phyloP scores from a whole-genome alignment of 2,888 invertebrate genomes.

The Boloria selene region DNA sequence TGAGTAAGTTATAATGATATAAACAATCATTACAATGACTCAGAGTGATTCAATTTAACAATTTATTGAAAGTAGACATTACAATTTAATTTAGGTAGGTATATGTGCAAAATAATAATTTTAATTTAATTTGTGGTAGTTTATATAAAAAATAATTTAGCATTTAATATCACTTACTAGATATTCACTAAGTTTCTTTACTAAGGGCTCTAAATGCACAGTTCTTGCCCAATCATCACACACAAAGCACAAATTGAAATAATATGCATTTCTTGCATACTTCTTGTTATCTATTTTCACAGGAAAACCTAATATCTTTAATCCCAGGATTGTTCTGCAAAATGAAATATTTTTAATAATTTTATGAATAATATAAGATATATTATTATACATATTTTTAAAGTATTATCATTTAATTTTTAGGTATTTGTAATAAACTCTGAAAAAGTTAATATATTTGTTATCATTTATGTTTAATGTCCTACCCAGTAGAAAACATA shows the following conservation, averaged over 20 bases:
- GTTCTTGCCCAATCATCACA: slow-evolving; percentile 89
- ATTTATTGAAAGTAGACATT: no score
- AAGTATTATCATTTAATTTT: not conserved
- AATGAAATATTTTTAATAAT: slow-evolving; percentile 8
- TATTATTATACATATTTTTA: not conserved
- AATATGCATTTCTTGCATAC: slow-evolving; percentile 90
- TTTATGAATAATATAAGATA: not conserved
- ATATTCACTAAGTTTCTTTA: slow-evolving; percentile 91
- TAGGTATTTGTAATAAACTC: no score
- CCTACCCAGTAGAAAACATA: no score
- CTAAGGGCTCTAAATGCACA: slow-evolving; percentile 89
- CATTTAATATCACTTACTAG: slow-evolving; percentile 78
- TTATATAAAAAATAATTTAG: not conserved
- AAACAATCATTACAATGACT: no score
- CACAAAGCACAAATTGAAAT: slow-evolving; percentile 92
- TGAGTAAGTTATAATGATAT: no score
- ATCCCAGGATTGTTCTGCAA: slow-evolving; percentile 86
- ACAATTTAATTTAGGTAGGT: not conserved
- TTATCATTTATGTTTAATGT: no score
- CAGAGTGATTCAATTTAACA: no score
- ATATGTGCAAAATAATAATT: not conserved
- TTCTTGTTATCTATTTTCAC: slow-evolving; percentile 89
- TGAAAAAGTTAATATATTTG: no score
- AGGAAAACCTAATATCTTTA: slow-evolving; percentile 91
- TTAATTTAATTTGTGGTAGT: not conserved